Conservation (phyloP, 2,113 vertebrate species). For the Serinus canaria region DNA sequence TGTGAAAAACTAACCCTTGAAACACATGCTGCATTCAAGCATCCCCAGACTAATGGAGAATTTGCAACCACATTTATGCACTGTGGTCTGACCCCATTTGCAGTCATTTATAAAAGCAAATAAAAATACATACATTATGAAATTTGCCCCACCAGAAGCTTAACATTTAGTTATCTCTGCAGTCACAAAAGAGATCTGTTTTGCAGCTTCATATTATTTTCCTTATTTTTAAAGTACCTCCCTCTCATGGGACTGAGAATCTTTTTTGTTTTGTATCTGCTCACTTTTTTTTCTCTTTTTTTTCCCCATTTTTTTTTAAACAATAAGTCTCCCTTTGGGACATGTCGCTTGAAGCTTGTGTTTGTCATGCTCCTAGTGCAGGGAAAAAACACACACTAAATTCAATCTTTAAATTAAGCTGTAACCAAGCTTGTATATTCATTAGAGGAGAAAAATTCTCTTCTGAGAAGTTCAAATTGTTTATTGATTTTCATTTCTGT, state of each 20-base stretch:
- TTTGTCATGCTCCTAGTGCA: conserved; percentile 77
- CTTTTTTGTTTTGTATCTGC: background rate
- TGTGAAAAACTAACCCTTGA: background rate
- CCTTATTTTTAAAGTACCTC: conserved; percentile 20
- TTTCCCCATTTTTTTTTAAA: background rate
- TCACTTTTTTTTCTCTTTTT: background rate
- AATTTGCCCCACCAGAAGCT: background rate
- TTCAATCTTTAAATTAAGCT: conserved; percentile 85
- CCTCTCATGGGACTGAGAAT: background rate
- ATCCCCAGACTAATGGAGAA: background rate
- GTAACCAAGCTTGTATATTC: conserved; percentile 97
- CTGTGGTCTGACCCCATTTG: background rate
- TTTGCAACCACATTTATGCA: background rate
- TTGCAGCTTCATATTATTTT: background rate
- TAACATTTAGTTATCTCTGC: background rate
- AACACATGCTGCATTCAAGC: background rate
- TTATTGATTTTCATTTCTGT: conserved; percentile 99
- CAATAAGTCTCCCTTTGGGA: conserved; percentile 64
- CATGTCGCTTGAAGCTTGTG: conserved; percentile 64
- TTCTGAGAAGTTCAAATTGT: conserved; percentile 99
- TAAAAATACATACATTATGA: background rate
- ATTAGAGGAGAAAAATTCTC: conserved; percentile 94
- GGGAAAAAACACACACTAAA: conserved; percentile 77
- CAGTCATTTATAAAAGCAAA: background rate
- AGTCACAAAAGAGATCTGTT: background rate